A percentile compares a stretch with the other conserved stretches of the same genome.
Conservation (phyloP, 2,888 invertebrate genomes). For the Hyppa rectilinea region DNA sequence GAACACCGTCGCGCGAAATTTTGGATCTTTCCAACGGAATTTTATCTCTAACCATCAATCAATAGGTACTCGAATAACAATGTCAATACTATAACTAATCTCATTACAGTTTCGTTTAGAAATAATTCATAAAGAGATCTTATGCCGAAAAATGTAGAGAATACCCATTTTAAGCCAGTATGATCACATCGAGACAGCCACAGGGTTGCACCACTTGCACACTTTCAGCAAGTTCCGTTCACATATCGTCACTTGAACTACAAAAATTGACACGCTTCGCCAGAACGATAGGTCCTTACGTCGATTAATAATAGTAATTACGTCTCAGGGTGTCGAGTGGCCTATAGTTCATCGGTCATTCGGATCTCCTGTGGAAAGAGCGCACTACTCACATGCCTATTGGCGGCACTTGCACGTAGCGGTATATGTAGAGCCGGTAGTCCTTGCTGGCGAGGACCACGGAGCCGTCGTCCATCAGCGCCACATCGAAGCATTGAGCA, state of each 20-base stretch:
- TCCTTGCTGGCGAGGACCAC: slow-evolving; percentile 99
- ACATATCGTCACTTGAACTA: slow-evolving; percentile 79
- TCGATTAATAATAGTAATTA: slow-evolving; percentile 72
- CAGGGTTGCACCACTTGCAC: slow-evolving; percentile 83
- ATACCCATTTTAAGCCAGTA: slow-evolving; percentile 80
- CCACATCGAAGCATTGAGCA: slow-evolving; percentile 99
- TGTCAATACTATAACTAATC: slow-evolving; percentile 90
- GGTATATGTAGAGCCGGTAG: slow-evolving; percentile 99
- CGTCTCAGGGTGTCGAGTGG: slow-evolving; percentile 81
- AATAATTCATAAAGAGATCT: slow-evolving; percentile 88
- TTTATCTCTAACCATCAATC: slow-evolving; percentile 87
- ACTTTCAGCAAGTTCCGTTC: slow-evolving; percentile 79
- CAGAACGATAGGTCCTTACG: slow-evolving; percentile 71
- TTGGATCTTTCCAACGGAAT: slow-evolving; percentile 85
- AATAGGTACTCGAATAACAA: slow-evolving; percentile 90
- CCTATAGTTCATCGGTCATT: slow-evolving; percentile 85
- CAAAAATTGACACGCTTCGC: slow-evolving; percentile 86
- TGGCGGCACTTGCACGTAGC: slow-evolving; percentile 98
- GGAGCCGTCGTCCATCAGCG: slow-evolving; percentile 99
- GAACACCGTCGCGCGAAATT: slow-evolving; percentile 85
- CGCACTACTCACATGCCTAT: slow-evolving; percentile 93
- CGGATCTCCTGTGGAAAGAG: slow-evolving; percentile 84
- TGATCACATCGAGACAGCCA: slow-evolving; percentile 88
- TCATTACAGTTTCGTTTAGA: slow-evolving; percentile 89
- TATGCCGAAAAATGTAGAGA: slow-evolving; percentile 82